A percentile compares a stretch with the other conserved stretches of the same genome.
These are phyloP conservation scores for Eretmocerus hayati DNA, from an alignment of 2,888 invertebrate species.

Conservation along the genomic window DNA sequence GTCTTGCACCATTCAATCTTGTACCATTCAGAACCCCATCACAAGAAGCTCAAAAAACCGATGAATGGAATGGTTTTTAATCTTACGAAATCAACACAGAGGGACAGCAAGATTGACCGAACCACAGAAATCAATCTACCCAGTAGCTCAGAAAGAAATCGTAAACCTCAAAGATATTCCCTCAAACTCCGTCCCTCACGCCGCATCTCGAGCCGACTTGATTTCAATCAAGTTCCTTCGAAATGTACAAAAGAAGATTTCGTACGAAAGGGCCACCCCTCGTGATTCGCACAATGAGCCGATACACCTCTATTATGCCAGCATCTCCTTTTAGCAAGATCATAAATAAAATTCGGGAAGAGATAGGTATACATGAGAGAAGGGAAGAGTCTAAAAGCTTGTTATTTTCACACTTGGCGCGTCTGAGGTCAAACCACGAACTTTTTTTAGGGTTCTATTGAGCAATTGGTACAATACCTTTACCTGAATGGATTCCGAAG, in stretches of 20 bases:
- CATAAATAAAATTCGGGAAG: constrained; percentile 35
- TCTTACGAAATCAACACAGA: too few relatives aligned
- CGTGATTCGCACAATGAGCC: constrained; percentile 15
- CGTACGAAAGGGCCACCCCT: background rate
- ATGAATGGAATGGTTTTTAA: too few relatives aligned
- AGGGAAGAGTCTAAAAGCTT: constrained; percentile 29
- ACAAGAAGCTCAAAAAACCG: too few relatives aligned
- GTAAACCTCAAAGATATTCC: background rate
- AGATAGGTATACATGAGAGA: constrained; percentile 22
- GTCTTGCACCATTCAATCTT: too few relatives aligned
- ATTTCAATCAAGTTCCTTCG: constrained; percentile 4
- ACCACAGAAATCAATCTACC: too few relatives aligned
- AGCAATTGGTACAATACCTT: too few relatives aligned
- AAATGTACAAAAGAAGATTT: background rate
- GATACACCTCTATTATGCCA: constrained; percentile 23
- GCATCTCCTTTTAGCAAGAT: constrained; percentile 15
- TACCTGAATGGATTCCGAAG: too few relatives aligned
- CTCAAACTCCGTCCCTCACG: too few relatives aligned
- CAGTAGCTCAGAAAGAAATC: too few relatives aligned
- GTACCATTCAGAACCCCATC: too few relatives aligned
- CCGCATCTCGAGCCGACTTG: too few relatives aligned
- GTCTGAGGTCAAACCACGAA: constrained; percentile 26
- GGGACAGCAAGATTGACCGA: too few relatives aligned
- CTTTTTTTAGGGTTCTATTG: background rate
- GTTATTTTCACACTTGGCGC: constrained; percentile 42